phyloP scores from a whole-genome alignment of 2,113 vertebrate species.

The Azemiops feae region DNA sequence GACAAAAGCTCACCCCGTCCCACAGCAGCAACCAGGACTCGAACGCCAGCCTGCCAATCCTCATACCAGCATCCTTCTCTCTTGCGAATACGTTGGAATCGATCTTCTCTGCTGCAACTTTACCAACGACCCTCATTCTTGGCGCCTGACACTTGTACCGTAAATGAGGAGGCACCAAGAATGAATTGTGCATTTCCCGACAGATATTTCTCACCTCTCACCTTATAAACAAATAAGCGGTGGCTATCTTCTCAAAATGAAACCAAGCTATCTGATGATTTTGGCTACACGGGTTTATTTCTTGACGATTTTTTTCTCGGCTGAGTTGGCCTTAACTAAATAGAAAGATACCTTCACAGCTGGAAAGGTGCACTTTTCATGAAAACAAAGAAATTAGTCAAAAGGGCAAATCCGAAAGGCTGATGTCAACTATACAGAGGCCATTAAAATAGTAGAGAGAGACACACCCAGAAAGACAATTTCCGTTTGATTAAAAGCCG shows the following conservation, averaged over 20 bases:
- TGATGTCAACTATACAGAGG: constrained; percentile 13
- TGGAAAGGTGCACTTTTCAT: constrained; percentile 18
- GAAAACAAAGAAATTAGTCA: constrained; percentile 27
- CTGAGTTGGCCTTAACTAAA: constrained; percentile 27
- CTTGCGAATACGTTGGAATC: not conserved
- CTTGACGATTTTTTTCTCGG: constrained; percentile 34
- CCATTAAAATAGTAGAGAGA: constrained; percentile 5
- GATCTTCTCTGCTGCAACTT: not conserved
- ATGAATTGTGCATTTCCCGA: too few relatives aligned
- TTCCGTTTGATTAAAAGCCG: constrained; percentile 29
- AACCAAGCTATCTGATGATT: constrained; percentile 8
- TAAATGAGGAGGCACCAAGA: too few relatives aligned
- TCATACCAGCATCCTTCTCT: not conserved
- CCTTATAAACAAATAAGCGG: not conserved
- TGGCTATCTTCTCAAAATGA: not conserved
- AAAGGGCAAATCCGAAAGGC: constrained; percentile 13
- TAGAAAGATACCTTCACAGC: constrained; percentile 13
- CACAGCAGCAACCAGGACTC: not conserved
- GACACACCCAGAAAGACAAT: not conserved
- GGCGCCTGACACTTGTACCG: too few relatives aligned
- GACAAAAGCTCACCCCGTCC: not conserved
- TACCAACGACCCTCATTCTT: too few relatives aligned
- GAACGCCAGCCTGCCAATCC: not conserved
- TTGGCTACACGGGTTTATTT: constrained; percentile 34
- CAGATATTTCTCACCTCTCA: not conserved